Evolutionary conservation across 2,797 vertebrate genomes (phyloP).

Genomic region (Acipenser oxyrinchus): DNA sequence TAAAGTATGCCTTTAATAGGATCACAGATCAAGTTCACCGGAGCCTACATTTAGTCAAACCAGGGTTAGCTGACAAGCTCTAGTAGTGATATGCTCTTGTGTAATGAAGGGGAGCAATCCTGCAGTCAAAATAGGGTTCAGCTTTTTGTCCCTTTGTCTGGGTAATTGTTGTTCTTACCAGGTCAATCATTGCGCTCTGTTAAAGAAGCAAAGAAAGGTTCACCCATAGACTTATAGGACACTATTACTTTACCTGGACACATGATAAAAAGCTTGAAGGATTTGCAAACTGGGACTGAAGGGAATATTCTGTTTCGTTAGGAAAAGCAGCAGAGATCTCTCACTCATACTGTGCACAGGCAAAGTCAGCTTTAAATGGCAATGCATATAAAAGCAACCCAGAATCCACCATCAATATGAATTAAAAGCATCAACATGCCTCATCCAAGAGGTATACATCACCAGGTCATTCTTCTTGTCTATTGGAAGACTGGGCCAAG

Average conservation of each 20-base stretch:
- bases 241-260: background rate
- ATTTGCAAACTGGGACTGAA: background rate
- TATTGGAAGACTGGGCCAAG: background rate
- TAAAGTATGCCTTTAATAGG: no score
- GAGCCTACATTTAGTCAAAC: no score
- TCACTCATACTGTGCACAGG: no score
- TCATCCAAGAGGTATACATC: background rate
- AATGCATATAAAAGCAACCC: no score
- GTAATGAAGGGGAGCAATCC: slow-evolving; percentile 3
- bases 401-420: no score
- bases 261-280: background rate
- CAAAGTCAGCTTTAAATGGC: no score
- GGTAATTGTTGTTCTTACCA: slow-evolving; percentile 5
- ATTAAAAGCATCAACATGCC: background rate
- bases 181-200: slow-evolving; percentile 5
- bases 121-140: background rate
- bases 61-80: background rate
- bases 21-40: no score
- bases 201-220: background rate
- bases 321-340: no score
- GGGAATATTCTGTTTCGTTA: background rate
- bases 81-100: slow-evolving; percentile 3
- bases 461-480: background rate
- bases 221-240: background rate
- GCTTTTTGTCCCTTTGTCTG: background rate